phyloP scores from a whole-genome alignment of 2,797 vertebrate species.

The Amniataba percoides region DNA sequence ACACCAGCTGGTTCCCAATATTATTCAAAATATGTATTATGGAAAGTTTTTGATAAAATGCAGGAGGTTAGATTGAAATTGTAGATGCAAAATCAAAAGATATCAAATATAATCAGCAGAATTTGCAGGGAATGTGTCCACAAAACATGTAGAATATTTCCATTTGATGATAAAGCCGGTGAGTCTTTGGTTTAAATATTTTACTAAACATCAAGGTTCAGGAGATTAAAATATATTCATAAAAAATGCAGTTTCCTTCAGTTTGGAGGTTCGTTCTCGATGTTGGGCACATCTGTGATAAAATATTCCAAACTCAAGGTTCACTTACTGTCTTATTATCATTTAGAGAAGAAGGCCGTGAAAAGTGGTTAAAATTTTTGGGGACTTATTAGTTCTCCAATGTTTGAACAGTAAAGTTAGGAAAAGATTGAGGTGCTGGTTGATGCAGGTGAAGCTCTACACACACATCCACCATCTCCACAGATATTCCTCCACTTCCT shows the following conservation, averaged over 20 bases:
- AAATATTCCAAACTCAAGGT: constrained; percentile 33
- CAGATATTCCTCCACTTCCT: background rate
- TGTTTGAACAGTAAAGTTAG: background rate
- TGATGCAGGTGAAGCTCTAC: background rate
- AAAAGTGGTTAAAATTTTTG: background rate
- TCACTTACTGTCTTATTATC: background rate
- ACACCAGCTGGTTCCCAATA: background rate
- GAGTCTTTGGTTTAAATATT: background rate
- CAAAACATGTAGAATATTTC: background rate
- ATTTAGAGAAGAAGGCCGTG: background rate
- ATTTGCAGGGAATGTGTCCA: background rate
- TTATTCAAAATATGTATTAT: background rate
- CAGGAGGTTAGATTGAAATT: background rate
- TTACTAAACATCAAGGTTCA: background rate
- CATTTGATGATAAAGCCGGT: background rate
- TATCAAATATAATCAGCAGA: background rate
- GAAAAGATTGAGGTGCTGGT: background rate
- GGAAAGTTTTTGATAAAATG: background rate
- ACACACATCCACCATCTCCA: background rate
- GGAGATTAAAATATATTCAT: background rate
- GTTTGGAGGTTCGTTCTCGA: constrained; percentile 14
- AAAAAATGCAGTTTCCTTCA: constrained; percentile 1
- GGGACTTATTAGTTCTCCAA: too few species aligned
- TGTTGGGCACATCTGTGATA: background rate
- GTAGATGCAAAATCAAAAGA: background rate